These are phyloP conservation scores for Hyposoter didymator DNA, from an alignment of 2,888 invertebrate genomes.

Conservation along the genomic window DNA sequence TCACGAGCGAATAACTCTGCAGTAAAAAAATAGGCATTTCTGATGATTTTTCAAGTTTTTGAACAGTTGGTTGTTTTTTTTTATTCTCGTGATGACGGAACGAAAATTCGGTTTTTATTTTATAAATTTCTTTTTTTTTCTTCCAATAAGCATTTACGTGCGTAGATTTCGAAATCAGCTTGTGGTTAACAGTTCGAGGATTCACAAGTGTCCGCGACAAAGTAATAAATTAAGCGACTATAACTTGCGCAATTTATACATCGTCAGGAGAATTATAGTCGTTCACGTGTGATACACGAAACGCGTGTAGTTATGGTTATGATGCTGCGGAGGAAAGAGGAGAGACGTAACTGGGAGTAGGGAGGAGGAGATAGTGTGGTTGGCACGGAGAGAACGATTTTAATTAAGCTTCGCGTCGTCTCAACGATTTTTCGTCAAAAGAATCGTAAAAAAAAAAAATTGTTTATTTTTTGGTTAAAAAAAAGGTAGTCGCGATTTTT, in stretches of 20 bases:
- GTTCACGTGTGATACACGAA: slow-evolving; percentile 41
- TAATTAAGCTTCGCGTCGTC: slow-evolving; percentile 49
- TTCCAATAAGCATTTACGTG: not conserved
- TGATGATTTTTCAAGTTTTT: not conserved
- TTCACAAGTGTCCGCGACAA: slow-evolving; percentile 43
- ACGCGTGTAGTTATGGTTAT: slow-evolving; percentile 25
- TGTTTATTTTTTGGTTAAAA: not conserved
- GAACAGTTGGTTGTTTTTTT: slow-evolving; percentile 15
- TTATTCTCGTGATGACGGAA: not conserved
- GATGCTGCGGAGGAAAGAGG: slow-evolving; percentile 1
- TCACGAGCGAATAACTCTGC: slow-evolving; percentile 8
- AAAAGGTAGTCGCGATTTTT: not conserved
- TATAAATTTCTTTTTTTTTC: slow-evolving; percentile 5
- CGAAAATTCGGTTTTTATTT: not conserved
- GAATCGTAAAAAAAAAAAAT: not conserved
- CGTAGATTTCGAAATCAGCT: slow-evolving; percentile 44
- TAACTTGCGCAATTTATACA: slow-evolving; percentile 63
- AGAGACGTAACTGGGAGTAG: slow-evolving; percentile 1
- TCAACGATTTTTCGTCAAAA: slow-evolving; percentile 50
- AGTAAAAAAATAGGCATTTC: not conserved
- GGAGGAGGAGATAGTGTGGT: slow-evolving; percentile 10
- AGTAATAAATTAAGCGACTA: slow-evolving; percentile 61
- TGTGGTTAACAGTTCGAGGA: slow-evolving; percentile 49
- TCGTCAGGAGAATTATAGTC: slow-evolving; percentile 58
- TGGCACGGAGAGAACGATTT: slow-evolving; percentile 41